A percentile compares a stretch with the other conserved stretches of the same genome.
phyloP scores from a whole-genome alignment of 2,113 vertebrate species.

The Paraplagusia blochii region DNA sequence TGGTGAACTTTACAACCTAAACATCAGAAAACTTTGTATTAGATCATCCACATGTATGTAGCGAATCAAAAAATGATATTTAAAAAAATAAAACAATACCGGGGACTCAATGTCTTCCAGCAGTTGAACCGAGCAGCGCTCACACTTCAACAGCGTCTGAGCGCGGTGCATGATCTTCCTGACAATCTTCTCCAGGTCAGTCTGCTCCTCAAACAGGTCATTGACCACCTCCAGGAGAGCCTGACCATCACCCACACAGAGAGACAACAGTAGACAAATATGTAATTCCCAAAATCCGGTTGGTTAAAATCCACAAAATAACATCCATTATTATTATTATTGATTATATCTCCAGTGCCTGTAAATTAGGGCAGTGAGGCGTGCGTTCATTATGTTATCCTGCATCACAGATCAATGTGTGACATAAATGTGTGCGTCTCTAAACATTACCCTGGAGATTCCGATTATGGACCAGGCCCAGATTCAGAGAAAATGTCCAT shows the following conservation, averaged over 20 bases:
- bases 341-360: not conserved
- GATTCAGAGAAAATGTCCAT: slow-evolving; percentile 43
- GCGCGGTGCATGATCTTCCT: slow-evolving; percentile 99
- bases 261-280: slow-evolving; percentile 18
- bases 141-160: slow-evolving; percentile 94
- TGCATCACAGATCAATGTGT: slow-evolving; percentile 64
- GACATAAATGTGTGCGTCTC: slow-evolving; percentile 62
- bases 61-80: slow-evolving; percentile 7
- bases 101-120: slow-evolving; percentile 97
- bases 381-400: slow-evolving; percentile 55
- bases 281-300: slow-evolving; percentile 2
- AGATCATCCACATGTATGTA: slow-evolving; percentile 9
- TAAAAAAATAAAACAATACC: slow-evolving; percentile 69
- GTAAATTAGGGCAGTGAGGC: slow-evolving; percentile 28
- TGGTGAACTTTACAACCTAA: slow-evolving; percentile 99
- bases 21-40: no score
- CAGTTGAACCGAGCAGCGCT: slow-evolving; percentile 94
- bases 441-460: slow-evolving; percentile 53
- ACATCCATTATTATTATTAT: slow-evolving; percentile 16
- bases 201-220: slow-evolving; percentile 98
- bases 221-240: slow-evolving; percentile 97
- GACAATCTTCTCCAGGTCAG: slow-evolving; percentile 98
- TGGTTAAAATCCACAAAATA: slow-evolving; percentile 9
- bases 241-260: slow-evolving; percentile 63
- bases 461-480: slow-evolving; percentile 40